These are phyloP conservation scores for western clawed frog (Xenopus tropicalis) DNA, from an alignment of 2,113 vertebrate genomes.

Conservation along the genomic window DNA sequence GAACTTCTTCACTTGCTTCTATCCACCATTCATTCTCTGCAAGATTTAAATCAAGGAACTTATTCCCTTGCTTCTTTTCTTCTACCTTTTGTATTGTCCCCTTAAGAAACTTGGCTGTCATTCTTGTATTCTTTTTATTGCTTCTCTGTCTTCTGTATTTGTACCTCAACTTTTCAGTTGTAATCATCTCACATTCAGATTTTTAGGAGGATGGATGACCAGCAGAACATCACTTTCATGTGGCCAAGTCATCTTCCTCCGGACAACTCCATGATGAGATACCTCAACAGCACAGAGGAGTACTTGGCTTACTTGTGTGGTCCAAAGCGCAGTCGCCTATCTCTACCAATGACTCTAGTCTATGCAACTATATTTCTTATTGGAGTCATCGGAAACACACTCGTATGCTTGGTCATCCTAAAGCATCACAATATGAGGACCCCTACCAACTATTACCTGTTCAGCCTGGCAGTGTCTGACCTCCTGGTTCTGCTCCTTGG, in stretches of 20 bases:
- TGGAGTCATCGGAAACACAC: constrained; percentile 78
- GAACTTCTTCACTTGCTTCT: no score
- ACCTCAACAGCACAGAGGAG: constrained; percentile 67
- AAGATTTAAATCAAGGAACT: no score
- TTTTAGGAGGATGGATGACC: constrained; percentile 22
- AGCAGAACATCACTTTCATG: constrained; percentile 50
- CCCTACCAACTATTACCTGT: constrained; percentile 91
- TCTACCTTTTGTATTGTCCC: no score
- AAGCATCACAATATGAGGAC: constrained; percentile 85
- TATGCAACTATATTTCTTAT: constrained; percentile 77
- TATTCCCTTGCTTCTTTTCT: neutral
- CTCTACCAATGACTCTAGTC: constrained; percentile 61
- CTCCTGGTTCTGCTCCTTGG: constrained; percentile 85
- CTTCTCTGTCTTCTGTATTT: neutral
- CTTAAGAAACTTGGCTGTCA: no score
- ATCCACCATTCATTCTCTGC: neutral
- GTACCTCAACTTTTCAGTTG: no score
- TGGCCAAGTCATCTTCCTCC: constrained; percentile 48
- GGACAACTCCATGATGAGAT: constrained; percentile 46
- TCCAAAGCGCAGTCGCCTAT: constrained; percentile 62
- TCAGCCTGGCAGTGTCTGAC: constrained; percentile 88
- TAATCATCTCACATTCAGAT: neutral
- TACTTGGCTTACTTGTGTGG: constrained; percentile 66
- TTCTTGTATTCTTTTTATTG: neutral
- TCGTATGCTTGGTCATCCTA: constrained; percentile 88